phyloP scores from a whole-genome alignment of 2,888 invertebrate genomes.

The Leptinotarsa tumamoca region DNA sequence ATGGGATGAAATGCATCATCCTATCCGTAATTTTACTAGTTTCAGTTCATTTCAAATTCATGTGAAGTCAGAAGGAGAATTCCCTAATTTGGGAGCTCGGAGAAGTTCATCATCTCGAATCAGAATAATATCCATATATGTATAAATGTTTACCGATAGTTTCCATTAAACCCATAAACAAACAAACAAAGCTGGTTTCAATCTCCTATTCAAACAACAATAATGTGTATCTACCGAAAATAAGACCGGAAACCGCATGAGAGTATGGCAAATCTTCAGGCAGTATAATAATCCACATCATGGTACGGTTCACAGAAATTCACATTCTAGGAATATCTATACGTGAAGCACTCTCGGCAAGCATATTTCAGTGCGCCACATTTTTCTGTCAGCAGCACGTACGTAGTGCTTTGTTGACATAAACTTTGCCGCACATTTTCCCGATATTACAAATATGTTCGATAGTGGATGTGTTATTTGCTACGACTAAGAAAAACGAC shows the following conservation, averaged over 20 bases:
- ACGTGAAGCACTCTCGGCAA: not conserved
- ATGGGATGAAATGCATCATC: no score
- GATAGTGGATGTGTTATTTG: not conserved
- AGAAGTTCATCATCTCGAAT: no score
- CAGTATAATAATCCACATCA: not conserved
- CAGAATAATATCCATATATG: no score
- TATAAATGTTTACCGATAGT: no score
- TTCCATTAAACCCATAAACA: no score
- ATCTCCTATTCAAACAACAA: not conserved
- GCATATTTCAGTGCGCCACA: not conserved
- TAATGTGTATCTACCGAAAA: not conserved
- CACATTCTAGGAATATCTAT: not conserved
- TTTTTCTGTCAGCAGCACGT: slow-evolving; percentile 1
- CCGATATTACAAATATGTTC: not conserved
- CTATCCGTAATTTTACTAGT: no score
- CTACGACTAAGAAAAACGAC: no score
- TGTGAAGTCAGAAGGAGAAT: no score
- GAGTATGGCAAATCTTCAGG: not conserved
- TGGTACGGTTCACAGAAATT: not conserved
- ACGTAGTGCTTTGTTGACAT: not conserved
- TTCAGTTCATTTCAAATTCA: no score
- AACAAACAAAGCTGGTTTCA: not conserved
- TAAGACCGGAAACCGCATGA: not conserved
- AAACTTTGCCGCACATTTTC: not conserved
- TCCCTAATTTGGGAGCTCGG: no score